phyloP scores from a whole-genome alignment of 2,888 invertebrate species.

The Portevinia maculata region DNA sequence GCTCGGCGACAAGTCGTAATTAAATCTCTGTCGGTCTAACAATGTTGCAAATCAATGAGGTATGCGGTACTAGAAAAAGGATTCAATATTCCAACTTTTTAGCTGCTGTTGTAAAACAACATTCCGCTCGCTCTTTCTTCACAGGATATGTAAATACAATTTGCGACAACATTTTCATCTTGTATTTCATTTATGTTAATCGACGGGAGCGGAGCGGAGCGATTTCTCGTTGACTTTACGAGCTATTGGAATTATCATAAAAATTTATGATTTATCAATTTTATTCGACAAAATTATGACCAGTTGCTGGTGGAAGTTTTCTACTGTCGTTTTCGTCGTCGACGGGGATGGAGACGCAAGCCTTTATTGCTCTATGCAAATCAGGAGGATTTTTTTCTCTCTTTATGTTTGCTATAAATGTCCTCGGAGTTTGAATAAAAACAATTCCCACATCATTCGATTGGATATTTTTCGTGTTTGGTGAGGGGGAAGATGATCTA shows the following conservation, averaged over 20 bases:
- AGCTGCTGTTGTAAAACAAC: conserved; percentile 6
- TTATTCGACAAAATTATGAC: conserved; percentile 74
- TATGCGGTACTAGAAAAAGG: conserved; percentile 11
- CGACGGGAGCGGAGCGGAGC: conserved; percentile 36
- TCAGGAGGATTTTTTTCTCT: conserved; percentile 43
- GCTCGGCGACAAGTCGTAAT: conserved; percentile 48
- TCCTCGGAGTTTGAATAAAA: conserved; percentile 75
- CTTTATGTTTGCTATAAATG: conserved; percentile 69
- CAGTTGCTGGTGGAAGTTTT: conserved; percentile 53
- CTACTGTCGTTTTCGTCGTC: background rate
- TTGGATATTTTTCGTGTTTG: conserved; percentile 76
- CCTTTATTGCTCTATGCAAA: conserved; percentile 72
- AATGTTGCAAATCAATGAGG: conserved; percentile 21
- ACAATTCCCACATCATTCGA: conserved; percentile 82
- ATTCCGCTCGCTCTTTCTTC: no score
- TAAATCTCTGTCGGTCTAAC: conserved; percentile 46
- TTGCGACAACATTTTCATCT: conserved; percentile 39
- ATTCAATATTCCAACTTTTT: conserved; percentile 33
- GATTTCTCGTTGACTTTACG: conserved; percentile 30
- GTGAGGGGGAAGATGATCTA: conserved; percentile 33
- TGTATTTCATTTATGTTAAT: conserved; percentile 56
- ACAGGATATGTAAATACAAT: conserved; percentile 33
- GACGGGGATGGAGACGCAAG: background rate
- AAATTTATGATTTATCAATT: conserved; percentile 74
- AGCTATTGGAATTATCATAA: conserved; percentile 63